phyloP scores from a whole-genome alignment of 2,113 vertebrate genomes.

The Perca schrenkii region DNA sequence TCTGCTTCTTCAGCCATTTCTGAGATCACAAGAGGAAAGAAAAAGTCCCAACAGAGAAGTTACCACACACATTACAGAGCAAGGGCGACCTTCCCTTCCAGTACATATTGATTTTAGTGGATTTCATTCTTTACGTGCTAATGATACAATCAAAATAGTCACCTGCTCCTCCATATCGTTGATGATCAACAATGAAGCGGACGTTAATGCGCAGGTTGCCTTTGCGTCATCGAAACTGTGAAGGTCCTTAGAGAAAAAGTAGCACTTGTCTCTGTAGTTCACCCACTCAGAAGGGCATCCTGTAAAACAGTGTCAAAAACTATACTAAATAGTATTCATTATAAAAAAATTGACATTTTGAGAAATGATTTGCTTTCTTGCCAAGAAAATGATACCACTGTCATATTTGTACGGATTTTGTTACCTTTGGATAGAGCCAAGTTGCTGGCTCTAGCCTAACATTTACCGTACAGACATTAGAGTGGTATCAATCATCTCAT shows the following conservation, averaged over 20 bases:
- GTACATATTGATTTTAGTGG: not conserved
- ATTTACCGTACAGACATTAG: too few relatives aligned
- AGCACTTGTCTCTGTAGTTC: conserved; percentile 91
- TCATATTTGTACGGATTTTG: not conserved
- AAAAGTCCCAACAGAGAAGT: not conserved
- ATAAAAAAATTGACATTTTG: not conserved
- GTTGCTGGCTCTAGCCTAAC: too few relatives aligned
- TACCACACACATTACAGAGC: not conserved
- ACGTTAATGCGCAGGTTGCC: conserved; percentile 85
- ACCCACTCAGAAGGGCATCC: conserved; percentile 90
- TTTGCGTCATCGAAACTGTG: conserved; percentile 90
- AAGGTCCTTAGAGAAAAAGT: conserved; percentile 90
- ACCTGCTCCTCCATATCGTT: conserved; percentile 92
- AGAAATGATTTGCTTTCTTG: not conserved
- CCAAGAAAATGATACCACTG: not conserved
- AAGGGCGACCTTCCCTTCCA: not conserved
- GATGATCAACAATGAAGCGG: conserved; percentile 89
- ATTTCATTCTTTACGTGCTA: not conserved
- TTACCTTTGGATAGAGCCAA: not conserved
- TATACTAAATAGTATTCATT: not conserved
- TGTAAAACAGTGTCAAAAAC: conserved; percentile 57
- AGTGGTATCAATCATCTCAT: too few relatives aligned
- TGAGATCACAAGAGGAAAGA: conserved; percentile 73
- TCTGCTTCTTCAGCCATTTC: conserved; percentile 92
- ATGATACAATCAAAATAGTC: not conserved